Percentiles rank a stretch among this genome's conserved stretches.
Evolutionary conservation across 2,797 vertebrate species (phyloP).

Genomic region (Rhynchotus rufescens): DNA sequence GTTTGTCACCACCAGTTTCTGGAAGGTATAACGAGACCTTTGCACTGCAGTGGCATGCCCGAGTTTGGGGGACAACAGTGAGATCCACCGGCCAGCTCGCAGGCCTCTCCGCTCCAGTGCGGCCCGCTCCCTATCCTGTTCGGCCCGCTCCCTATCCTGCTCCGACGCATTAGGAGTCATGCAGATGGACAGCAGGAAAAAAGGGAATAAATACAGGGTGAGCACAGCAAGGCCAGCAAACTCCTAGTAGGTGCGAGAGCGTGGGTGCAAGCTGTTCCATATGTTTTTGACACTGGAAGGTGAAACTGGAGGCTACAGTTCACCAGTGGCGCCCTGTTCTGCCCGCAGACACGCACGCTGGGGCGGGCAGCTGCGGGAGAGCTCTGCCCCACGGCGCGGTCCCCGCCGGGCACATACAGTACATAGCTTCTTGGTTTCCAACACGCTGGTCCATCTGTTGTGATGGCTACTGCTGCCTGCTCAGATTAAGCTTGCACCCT

Average conservation of each 20-base stretch:
- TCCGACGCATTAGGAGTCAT: not conserved
- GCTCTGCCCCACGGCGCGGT: constrained; percentile 35
- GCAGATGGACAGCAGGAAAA: not conserved
- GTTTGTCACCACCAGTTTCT: not conserved
- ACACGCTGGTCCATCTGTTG: constrained; percentile 59
- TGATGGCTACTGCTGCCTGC: constrained; percentile 16
- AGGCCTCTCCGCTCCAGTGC: not conserved
- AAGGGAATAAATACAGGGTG: not conserved
- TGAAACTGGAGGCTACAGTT: constrained; percentile 3
- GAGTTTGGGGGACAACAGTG: not conserved
- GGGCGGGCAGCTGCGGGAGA: constrained; percentile 13
- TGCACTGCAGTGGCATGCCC: not conserved
- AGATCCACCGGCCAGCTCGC: not conserved
- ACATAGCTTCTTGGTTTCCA: constrained; percentile 56
- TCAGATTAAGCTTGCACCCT: constrained; percentile 70
- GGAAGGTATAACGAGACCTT: not conserved
- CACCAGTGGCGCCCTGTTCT: constrained; percentile 41
- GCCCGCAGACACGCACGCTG: constrained; percentile 14
- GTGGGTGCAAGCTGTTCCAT: not conserved
- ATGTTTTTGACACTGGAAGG: not conserved
- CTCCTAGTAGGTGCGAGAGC: not conserved
- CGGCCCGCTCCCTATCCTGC: not conserved
- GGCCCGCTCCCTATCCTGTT: not conserved
- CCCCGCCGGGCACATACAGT: constrained; percentile 50
- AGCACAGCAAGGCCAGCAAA: not conserved